Evolutionary conservation across 2,888 invertebrate genomes (phyloP), one percentile per base, ranked within the genome.

Genomic region (Thumatha senex): DNA sequence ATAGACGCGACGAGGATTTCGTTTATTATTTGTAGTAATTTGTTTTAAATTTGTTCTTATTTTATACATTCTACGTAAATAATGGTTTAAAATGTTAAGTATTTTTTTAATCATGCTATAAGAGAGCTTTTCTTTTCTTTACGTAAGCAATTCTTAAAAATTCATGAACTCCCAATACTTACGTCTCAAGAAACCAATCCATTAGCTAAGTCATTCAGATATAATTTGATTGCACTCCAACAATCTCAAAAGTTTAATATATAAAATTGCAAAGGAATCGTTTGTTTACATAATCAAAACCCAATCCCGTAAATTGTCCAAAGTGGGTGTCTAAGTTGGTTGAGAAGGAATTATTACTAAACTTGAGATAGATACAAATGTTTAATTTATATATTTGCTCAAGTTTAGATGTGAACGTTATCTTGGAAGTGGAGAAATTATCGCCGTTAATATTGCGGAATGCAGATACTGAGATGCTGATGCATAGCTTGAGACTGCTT

Each of bases 281-380:
- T 83, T 82, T 82, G 81, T 83, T 83, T 82, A 71, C 76, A 72
- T 80, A 81, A 83, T 83, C 82, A 81, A 76, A 76, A 74, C 68
- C 74, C 75, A 74, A 80, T 80, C 76, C 69, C 72, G 78, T 81
- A 82, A 82, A 82, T 82, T 82, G 76, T 64, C 55, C 63, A 61
- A 76, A 78, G 76, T 78, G 64, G 58, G 67, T 61, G 66, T 70
- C 67, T 78, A 76, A 61, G 69, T 64, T 48, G 58, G 67, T 70
- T 56, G 60, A 70, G 66, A 66, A 74, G 71, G 72, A 82, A 74
- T 82, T 80, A 82, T 82, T 70, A 68, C 74, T 40, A 41, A 80
- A 81, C 67, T 81, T 81, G 63, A 46, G 52, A 64, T 70, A 75
- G 79, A 74, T 78, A 72, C 75, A 69, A 66, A 67, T 72, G 62